Conservation (phyloP, 2,113 vertebrate genomes). For the Pogonocichla stellata region DNA sequence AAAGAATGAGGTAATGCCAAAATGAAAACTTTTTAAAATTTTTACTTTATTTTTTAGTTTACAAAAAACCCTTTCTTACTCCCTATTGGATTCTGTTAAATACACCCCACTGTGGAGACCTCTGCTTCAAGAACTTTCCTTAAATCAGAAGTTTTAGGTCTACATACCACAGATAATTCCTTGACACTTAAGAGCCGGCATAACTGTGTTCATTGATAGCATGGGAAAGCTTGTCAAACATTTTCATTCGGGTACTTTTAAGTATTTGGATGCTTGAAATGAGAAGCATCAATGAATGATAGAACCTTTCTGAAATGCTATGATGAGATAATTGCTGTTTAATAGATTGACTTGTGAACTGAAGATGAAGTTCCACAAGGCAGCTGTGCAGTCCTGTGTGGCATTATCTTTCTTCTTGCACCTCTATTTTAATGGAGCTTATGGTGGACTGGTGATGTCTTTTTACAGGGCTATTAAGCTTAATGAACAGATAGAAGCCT, state of each 20-base stretch:
- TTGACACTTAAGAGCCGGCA: accelerated
- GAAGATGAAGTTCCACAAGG: neutral
- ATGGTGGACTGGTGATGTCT: neutral
- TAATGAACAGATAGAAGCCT: neutral
- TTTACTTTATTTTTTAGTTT: neutral
- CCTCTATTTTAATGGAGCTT: neutral
- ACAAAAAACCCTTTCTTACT: neutral
- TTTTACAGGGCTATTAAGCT: neutral
- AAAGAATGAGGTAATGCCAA: neutral
- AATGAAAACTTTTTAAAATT: neutral
- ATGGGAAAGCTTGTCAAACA: neutral
- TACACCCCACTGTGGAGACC: neutral
- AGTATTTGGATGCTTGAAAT: neutral
- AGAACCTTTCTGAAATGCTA: neutral
- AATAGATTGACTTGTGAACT: neutral
- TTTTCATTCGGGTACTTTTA: neutral
- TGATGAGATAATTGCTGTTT: neutral
- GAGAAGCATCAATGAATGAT: neutral
- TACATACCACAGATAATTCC: neutral
- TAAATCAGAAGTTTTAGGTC: neutral
- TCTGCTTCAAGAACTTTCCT: neutral
- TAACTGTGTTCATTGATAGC: neutral
- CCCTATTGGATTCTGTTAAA: neutral
- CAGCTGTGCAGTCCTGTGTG: neutral
- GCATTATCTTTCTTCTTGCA: neutral